Conservation (phyloP, 2,113 vertebrate genomes). For the Promerops cafer region DNA sequence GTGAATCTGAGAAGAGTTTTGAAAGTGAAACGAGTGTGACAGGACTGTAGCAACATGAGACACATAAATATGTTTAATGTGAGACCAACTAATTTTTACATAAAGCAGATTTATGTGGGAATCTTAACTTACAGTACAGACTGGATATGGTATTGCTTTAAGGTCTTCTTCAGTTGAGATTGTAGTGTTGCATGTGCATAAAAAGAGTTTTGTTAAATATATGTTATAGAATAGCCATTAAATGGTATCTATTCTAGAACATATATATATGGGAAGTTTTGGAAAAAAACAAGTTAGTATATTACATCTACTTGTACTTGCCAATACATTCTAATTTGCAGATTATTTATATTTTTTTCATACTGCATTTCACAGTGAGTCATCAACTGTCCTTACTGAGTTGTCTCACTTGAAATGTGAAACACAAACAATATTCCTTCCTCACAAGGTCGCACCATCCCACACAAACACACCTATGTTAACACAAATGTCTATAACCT, state of each 20-base stretch:
- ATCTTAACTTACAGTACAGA: neutral
- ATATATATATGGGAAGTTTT: neutral
- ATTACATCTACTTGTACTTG: neutral
- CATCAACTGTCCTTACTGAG: rapidly evolving
- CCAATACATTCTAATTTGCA: neutral
- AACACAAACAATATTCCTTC: neutral
- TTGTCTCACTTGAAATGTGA: neutral
- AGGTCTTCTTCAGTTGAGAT: neutral
- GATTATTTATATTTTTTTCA: neutral
- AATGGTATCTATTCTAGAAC: neutral
- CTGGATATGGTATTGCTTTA: neutral
- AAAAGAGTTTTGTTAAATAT: neutral
- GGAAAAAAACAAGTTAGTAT: neutral
- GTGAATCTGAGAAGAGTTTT: neutral
- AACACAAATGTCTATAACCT: neutral
- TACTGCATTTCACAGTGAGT: neutral
- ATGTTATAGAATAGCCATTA: neutral
- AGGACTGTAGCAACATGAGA: neutral
- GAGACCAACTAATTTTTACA: neutral
- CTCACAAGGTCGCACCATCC: neutral
- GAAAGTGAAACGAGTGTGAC: neutral
- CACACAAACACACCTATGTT: too few relatives aligned
- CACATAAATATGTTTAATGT: neutral
- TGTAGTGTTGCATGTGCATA: neutral
- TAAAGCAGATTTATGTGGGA: neutral